Percentiles rank a stretch among this genome's conserved stretches.
Evolutionary conservation across 2,113 vertebrate species (phyloP).

Genomic region (Corynorhinus townsendii): DNA sequence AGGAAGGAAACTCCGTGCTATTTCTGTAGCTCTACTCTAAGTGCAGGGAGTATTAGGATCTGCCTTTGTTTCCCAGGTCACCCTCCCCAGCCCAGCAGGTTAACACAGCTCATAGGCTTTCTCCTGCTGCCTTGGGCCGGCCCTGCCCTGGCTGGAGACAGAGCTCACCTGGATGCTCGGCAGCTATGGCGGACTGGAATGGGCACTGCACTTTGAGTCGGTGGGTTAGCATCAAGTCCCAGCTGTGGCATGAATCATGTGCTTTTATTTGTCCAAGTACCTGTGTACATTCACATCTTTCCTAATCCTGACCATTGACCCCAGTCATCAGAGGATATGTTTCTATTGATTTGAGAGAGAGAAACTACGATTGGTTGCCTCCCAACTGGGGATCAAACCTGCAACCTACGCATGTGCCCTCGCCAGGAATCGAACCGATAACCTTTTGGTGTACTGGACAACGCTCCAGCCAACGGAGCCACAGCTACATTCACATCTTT

Average conservation of each 20-base stretch:
- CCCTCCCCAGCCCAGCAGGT: neutral
- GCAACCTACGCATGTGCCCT: too few relatives aligned
- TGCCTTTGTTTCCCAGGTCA: neutral
- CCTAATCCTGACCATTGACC: too few relatives aligned
- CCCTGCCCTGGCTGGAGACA: neutral
- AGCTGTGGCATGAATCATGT: neutral
- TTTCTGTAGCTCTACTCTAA: neutral
- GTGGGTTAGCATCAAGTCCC: neutral
- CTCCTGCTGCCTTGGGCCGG: neutral
- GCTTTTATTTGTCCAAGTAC: neutral
- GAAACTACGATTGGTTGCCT: too few relatives aligned
- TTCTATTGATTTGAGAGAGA: too few relatives aligned
- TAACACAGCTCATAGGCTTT: neutral
- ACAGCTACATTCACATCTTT: neutral
- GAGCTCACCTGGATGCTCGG: neutral
- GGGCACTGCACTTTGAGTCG: neutral
- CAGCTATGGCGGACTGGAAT: fast-evolving
- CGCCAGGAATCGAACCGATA: too few relatives aligned
- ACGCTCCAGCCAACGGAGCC: too few relatives aligned
- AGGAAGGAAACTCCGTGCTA: neutral
- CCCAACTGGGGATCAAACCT: too few relatives aligned
- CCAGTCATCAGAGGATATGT: too few relatives aligned
- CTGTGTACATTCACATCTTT: neutral
- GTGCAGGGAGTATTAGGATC: neutral
- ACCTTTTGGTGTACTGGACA: too few relatives aligned